Evolutionary conservation across 2,113 vertebrate species (phyloP).

Genomic region (Phalacrocorax brasilianus): DNA sequence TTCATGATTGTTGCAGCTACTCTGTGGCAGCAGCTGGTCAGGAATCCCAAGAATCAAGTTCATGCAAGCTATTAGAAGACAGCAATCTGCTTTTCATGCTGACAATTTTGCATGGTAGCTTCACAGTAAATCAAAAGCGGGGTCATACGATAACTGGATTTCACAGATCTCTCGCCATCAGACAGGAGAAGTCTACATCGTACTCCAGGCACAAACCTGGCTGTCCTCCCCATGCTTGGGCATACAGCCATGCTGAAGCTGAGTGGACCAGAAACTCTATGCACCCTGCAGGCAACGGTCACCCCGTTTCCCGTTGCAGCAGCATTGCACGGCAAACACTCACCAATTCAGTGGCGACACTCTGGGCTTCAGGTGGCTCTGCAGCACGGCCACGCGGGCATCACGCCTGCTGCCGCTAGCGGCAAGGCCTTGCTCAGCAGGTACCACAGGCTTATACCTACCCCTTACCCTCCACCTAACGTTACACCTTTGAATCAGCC

Average conservation of each 20-base stretch:
- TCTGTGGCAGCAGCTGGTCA: not conserved
- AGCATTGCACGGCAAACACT: accelerated
- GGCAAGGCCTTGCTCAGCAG: not conserved
- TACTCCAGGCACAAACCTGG: not conserved
- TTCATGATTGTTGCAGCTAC: not conserved
- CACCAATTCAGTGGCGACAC: accelerated
- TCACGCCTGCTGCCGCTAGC: not conserved
- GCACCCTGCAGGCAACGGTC: not conserved
- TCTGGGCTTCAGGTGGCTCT: not conserved
- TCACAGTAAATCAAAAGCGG: not conserved
- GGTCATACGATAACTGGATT: not conserved
- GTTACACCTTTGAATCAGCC: accelerated
- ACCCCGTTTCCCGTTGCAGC: not conserved
- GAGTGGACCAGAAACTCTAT: not conserved
- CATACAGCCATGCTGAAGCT: not conserved
- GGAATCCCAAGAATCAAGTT: not conserved
- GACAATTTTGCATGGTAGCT: not conserved
- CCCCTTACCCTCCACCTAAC: not conserved
- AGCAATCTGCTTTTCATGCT: not conserved
- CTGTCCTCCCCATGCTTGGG: not conserved
- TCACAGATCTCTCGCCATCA: not conserved
- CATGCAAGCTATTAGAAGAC: not conserved
- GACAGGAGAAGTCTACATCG: not conserved
- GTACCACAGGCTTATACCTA: not conserved
- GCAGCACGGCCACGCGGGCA: accelerated